These are phyloP conservation scores for Tyto alba DNA, from an alignment of 2,113 vertebrate genomes.

Conservation along the genomic window DNA sequence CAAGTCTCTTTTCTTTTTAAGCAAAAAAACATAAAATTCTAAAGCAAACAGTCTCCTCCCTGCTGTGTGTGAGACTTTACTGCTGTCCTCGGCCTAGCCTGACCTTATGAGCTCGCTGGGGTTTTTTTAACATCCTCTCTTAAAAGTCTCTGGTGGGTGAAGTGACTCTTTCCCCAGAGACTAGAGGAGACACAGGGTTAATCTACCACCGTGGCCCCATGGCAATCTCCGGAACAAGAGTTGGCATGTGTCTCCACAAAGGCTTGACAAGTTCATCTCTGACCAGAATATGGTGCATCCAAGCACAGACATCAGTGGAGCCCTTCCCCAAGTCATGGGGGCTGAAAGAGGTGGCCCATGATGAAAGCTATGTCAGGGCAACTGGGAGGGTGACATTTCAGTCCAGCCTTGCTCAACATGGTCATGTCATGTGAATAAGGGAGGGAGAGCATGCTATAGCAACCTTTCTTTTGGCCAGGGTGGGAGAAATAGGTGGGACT, in stretches of 20 bases:
- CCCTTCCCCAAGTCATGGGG: rapidly evolving
- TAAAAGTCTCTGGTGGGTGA: not conserved
- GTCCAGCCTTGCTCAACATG: not conserved
- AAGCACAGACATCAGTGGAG: not conserved
- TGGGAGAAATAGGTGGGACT: not conserved
- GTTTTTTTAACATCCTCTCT: not conserved
- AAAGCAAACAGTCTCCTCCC: slow-evolving; percentile 30
- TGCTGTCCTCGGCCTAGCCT: not conserved
- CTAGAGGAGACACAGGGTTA: not conserved
- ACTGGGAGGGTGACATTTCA: not conserved
- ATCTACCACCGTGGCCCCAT: rapidly evolving
- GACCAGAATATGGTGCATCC: not conserved
- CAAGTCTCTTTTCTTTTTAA: not conserved
- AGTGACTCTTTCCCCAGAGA: not conserved
- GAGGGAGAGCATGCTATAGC: not conserved
- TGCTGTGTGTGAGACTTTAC: not conserved
- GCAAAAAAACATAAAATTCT: not conserved
- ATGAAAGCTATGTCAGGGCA: not conserved
- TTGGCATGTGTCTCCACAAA: rapidly evolving
- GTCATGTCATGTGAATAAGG: not conserved
- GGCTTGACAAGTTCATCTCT: not conserved
- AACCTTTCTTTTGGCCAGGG: not conserved
- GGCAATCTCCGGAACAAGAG: not conserved
- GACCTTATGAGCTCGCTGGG: not conserved
- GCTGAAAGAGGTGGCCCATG: not conserved